Evolutionary conservation across 2,797 vertebrate species (phyloP).

Genomic region (Mormyrus hasselquistii): DNA sequence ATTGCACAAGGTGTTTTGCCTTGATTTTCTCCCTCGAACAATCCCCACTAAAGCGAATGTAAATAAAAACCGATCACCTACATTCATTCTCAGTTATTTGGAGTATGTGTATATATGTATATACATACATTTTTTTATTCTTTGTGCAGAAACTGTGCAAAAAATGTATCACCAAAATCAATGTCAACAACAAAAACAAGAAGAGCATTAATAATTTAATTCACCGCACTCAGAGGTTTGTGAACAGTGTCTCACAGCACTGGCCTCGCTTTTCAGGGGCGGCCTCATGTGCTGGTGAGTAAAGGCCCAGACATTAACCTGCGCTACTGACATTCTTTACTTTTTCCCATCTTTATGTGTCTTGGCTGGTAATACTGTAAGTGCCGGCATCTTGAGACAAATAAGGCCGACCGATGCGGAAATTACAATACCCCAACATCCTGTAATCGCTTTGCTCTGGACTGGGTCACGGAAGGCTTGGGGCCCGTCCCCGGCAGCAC

Average conservation of each 20-base stretch:
- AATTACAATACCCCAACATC: neutral
- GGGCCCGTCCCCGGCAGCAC: neutral
- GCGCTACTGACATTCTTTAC: neutral
- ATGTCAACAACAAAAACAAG: neutral
- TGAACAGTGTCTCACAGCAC: neutral
- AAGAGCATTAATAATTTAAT: neutral
- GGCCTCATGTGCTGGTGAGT: neutral
- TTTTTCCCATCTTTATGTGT: neutral
- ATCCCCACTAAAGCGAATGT: neutral
- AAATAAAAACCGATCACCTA: neutral
- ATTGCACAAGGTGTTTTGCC: neutral
- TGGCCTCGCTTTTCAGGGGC: neutral
- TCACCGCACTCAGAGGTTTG: neutral
- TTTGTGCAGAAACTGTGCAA: neutral
- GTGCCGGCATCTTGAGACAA: neutral
- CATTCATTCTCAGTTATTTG: neutral
- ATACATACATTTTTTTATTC: neutral
- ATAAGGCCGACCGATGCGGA: neutral
- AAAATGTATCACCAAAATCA: neutral
- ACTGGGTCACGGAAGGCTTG: neutral
- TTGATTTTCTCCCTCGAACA: neutral
- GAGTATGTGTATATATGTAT: neutral
- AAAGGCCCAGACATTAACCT: neutral
- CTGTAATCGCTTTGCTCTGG: neutral
- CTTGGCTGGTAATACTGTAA: neutral